Percentiles rank a stretch among this genome's conserved stretches.
These are phyloP conservation scores for Daboia siamensis DNA, from an alignment of 2,113 vertebrate species.

Conservation along the genomic window DNA sequence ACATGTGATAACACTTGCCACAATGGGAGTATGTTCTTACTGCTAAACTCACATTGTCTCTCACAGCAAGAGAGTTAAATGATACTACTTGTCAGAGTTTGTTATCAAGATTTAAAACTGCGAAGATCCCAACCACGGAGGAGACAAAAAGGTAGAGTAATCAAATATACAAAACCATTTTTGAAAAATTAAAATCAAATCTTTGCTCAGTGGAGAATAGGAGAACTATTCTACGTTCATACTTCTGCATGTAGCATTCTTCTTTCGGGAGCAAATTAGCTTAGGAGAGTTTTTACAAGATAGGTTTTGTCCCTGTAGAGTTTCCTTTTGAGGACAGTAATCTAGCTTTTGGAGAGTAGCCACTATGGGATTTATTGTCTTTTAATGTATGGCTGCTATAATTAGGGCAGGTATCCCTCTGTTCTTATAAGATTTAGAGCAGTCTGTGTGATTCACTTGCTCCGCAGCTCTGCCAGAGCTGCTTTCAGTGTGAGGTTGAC, in stretches of 20 bases:
- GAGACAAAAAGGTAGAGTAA: conserved; percentile 6
- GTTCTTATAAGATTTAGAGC: conserved; percentile 61
- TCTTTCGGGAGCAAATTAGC: conserved; percentile 44
- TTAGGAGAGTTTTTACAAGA: conserved; percentile 43
- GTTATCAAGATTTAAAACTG: conserved; percentile 12
- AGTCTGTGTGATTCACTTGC: conserved; percentile 63
- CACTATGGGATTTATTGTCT: conserved; percentile 60
- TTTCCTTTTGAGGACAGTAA: conserved; percentile 50
- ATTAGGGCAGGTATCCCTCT: conserved; percentile 64
- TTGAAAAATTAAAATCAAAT: not conserved
- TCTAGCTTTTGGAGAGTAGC: conserved; percentile 46
- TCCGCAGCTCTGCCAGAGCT: conserved; percentile 67
- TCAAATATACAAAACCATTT: not conserved
- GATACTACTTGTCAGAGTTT: conserved; percentile 49
- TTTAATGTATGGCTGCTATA: conserved; percentile 54
- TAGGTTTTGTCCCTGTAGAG: conserved; percentile 37
- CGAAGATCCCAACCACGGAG: conserved; percentile 25
- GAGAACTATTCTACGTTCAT: conserved; percentile 25
- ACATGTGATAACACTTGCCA: not conserved
- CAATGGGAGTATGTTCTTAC: not conserved
- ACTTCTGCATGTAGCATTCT: conserved; percentile 14
- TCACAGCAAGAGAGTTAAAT: conserved; percentile 28
- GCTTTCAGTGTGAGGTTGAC: conserved; percentile 53
- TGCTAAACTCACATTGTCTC: not conserved
- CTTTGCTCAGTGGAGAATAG: conserved; percentile 26